Evolutionary conservation across 2,888 invertebrate species (phyloP).

Genomic region (Biston betularia): DNA sequence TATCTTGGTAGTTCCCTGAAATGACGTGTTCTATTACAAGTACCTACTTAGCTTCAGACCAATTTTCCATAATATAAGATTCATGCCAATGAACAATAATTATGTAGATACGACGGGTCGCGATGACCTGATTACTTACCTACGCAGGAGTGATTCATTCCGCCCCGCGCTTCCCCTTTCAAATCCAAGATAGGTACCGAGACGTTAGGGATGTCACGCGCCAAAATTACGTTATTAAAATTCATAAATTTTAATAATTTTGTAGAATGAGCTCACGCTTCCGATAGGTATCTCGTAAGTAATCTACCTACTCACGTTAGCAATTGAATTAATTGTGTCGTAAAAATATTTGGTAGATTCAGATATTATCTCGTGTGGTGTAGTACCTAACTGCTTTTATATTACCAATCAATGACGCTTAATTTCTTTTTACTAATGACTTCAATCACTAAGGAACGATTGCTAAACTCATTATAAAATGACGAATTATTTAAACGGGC

Average conservation of each 20-base stretch:
- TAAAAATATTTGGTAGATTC: background rate
- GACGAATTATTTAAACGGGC: too few species aligned
- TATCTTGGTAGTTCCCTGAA: background rate
- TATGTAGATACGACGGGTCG: conserved; percentile 4
- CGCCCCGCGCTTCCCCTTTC: conserved; percentile 22
- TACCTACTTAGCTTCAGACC: background rate
- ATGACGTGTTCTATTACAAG: background rate
- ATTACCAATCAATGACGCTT: too few species aligned
- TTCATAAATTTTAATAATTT: background rate
- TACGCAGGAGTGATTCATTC: conserved; percentile 24
- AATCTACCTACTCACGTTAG: too few species aligned
- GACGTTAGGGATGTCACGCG: conserved; percentile 14
- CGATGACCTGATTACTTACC: conserved; percentile 27
- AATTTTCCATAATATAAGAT: background rate
- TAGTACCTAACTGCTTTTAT: too few species aligned
- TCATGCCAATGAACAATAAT: conserved; percentile 16
- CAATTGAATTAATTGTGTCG: background rate
- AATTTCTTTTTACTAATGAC: too few species aligned
- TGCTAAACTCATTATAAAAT: too few species aligned
- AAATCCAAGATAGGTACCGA: background rate
- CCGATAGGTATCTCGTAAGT: background rate
- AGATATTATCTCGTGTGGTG: too few species aligned
- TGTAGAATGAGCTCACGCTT: background rate
- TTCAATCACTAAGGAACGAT: too few species aligned
- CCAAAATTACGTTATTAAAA: background rate